These are phyloP conservation scores for Adrianichthys oophorus DNA, from an alignment of 2,797 vertebrate genomes.

Conservation along the genomic window DNA sequence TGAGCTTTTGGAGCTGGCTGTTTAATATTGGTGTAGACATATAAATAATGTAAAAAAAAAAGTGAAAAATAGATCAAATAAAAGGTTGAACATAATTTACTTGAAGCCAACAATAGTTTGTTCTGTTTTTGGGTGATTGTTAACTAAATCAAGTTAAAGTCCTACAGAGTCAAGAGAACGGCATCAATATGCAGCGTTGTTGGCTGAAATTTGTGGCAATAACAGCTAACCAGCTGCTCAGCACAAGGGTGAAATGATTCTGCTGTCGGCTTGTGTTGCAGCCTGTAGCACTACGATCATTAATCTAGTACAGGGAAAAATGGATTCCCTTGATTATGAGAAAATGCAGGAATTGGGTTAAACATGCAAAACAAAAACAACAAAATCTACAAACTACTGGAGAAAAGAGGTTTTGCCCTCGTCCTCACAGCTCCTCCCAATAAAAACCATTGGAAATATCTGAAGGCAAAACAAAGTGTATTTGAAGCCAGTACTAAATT, in stretches of 20 bases:
- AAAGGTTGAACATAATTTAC: not conserved
- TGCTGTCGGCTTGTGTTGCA: not conserved
- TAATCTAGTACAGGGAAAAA: not conserved
- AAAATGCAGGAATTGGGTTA: not conserved
- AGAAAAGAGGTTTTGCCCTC: too few relatives aligned
- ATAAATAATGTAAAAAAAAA: too few relatives aligned
- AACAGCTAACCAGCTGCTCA: not conserved
- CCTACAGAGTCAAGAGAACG: not conserved
- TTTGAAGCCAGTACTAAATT: too few relatives aligned
- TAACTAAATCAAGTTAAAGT: not conserved
- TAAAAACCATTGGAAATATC: too few relatives aligned
- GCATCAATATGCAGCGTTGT: not conserved
- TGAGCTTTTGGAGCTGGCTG: too few relatives aligned
- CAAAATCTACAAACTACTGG: too few relatives aligned
- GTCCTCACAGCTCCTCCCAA: too few relatives aligned
- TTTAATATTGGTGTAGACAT: too few relatives aligned
- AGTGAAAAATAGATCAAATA: slow-evolving; percentile 10
- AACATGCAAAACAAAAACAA: too few relatives aligned
- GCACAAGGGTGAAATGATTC: not conserved
- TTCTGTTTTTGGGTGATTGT: not conserved
- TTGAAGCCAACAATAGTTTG: not conserved
- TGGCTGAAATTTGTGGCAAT: not conserved
- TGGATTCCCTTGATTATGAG: not conserved
- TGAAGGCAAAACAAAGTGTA: too few relatives aligned
- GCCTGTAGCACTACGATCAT: not conserved